Evolutionary conservation across 2,797 vertebrate species (phyloP).

Genomic region (Hemitrygon akajei): DNA sequence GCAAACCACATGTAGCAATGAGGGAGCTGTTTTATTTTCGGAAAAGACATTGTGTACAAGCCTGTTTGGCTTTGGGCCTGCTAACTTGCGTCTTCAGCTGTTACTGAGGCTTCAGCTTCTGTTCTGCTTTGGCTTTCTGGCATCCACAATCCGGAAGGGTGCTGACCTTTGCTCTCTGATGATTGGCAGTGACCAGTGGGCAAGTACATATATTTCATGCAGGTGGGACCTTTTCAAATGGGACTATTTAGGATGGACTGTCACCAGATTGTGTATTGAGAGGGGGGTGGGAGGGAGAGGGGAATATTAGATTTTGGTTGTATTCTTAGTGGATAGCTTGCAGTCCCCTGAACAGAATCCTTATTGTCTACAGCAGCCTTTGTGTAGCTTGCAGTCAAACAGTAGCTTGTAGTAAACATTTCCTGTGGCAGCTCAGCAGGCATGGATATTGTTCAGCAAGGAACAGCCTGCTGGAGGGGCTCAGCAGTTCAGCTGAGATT

Average conservation of each 20-base stretch:
- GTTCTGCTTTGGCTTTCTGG: neutral
- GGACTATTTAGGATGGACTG: neutral
- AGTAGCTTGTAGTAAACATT: neutral
- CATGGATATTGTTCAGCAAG: too few species aligned
- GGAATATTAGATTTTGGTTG: neutral
- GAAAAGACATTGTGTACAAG: neutral
- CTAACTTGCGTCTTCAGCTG: neutral
- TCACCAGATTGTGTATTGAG: neutral
- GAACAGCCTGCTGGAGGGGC: too few species aligned
- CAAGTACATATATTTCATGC: neutral
- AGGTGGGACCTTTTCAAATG: neutral
- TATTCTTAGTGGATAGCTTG: neutral
- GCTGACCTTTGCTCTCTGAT: slow-evolving; percentile 16
- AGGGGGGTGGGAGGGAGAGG: too few species aligned
- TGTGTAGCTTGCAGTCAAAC: neutral
- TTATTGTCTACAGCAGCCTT: neutral
- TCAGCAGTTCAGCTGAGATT: too few species aligned
- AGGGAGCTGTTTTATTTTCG: neutral
- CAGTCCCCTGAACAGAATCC: neutral
- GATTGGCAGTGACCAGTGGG: neutral
- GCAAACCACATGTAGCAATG: neutral
- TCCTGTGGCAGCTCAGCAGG: neutral
- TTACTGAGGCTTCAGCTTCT: neutral
- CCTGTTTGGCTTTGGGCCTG: neutral
- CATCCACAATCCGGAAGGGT: neutral